Conservation (phyloP, 1,140 invertebrate genomes). For the Oncopodura yosiiana region DNA sequence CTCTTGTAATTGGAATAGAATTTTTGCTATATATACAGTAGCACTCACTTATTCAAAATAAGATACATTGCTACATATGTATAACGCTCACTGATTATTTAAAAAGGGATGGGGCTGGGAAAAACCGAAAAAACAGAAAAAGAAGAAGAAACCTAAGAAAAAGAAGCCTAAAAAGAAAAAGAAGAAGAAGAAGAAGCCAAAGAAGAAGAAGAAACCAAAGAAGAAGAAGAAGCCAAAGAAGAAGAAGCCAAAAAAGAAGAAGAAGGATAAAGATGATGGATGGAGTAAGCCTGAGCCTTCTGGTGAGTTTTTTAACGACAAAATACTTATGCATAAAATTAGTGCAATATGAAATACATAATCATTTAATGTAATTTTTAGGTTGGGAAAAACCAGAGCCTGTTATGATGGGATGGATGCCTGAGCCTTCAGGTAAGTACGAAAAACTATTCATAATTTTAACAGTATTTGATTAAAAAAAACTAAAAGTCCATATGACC, state of each 20-base stretch:
- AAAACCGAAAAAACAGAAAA: not conserved
- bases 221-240: too few species aligned
- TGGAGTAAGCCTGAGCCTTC: not conserved
- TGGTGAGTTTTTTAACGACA: not conserved
- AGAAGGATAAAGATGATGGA: too few species aligned
- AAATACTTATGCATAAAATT: too few species aligned
- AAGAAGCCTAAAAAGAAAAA: not conserved
- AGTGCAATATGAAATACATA: too few species aligned
- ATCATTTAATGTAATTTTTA: not conserved
- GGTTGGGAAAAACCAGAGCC: constrained; percentile 9
- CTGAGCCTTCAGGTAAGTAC: not conserved
- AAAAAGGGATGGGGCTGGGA: not conserved
- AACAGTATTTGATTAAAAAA: too few species aligned
- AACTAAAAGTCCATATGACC: too few species aligned
- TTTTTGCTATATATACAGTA: not conserved
- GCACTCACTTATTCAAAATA: too few species aligned
- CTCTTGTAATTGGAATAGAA: not conserved
- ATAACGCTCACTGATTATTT: not conserved
- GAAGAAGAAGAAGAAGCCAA: too few species aligned
- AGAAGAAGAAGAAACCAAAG: too few species aligned
- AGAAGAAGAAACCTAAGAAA: constrained; percentile 1
- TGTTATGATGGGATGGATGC: not conserved
- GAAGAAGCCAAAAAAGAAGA: too few species aligned
- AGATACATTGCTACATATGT: not conserved
- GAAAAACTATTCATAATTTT: not conserved